Percentiles rank a stretch among this genome's conserved stretches.
Conservation (phyloP, 1,140 invertebrate genomes). For the Phthorimaea operculella region DNA sequence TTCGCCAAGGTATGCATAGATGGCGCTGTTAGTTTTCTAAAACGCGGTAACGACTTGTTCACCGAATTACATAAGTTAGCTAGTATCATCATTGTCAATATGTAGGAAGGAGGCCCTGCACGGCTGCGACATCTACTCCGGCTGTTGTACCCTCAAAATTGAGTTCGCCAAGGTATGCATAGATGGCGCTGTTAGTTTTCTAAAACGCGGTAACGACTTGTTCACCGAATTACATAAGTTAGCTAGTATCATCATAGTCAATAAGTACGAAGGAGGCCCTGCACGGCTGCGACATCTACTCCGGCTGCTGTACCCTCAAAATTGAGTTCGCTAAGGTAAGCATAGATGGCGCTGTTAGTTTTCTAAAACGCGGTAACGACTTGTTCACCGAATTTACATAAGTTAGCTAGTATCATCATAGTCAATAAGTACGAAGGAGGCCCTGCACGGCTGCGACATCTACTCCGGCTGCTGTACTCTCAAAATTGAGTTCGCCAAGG, state of each 20-base stretch:
- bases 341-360: too few relatives aligned
- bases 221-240: too few relatives aligned
- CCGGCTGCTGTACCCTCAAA: slow-evolving; percentile 90
- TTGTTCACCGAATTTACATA: too few relatives aligned
- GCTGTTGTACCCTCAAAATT: slow-evolving; percentile 85
- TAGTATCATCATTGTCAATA: not conserved
- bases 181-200: too few relatives aligned
- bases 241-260: too few relatives aligned
- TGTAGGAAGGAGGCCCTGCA: slow-evolving; percentile 89
- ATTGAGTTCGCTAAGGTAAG: slow-evolving; percentile 41
- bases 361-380: too few relatives aligned
- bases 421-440: slow-evolving; percentile 77
- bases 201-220: too few relatives aligned
- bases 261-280: slow-evolving; percentile 84
- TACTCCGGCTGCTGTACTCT: slow-evolving; percentile 97
- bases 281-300: slow-evolving; percentile 99
- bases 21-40: too few relatives aligned
- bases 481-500: too few relatives aligned
- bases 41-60: too few relatives aligned
- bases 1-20: slow-evolving; percentile 58
- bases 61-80: too few relatives aligned
- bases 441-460: slow-evolving; percentile 97
- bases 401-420: too few relatives aligned
- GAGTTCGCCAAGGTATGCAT: slow-evolving; percentile 52
- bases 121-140: slow-evolving; percentile 98